Conservation (phyloP, 2,797 vertebrate genomes). For the Manis crassicaudata region DNA sequence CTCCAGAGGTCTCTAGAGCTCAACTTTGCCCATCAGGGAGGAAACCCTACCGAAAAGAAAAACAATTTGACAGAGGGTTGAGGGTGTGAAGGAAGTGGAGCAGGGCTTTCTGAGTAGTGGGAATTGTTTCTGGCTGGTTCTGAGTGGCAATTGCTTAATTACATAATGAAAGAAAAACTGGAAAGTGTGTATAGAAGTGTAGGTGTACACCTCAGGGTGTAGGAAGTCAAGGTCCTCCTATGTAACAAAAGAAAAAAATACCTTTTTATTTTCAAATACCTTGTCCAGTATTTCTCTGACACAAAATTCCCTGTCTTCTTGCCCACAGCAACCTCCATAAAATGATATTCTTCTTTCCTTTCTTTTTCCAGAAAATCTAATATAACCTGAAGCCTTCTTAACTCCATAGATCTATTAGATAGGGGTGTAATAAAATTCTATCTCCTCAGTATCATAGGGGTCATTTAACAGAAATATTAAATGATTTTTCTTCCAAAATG, state of each 20-base stretch:
- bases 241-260: too few species aligned
- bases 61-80: neutral
- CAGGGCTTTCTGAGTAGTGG: neutral
- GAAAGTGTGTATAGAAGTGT: neutral
- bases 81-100: neutral
- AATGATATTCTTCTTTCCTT: neutral
- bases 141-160: neutral
- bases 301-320: neutral
- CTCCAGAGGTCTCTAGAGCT: neutral
- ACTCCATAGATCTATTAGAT: neutral
- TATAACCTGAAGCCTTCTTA: neutral
- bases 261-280: neutral
- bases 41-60: neutral
- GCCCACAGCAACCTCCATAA: neutral
- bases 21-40: neutral
- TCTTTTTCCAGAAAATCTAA: neutral
- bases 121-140: neutral
- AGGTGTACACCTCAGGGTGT: neutral
- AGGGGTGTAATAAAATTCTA: neutral
- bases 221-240: neutral
- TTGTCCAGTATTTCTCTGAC: neutral
- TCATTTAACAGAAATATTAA: neutral
- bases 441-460: neutral
- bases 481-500: neutral
- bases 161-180: neutral